These are phyloP conservation scores for Phenacoccus solenopsis DNA, from an alignment of 1,140 invertebrate species.

Conservation along the genomic window DNA sequence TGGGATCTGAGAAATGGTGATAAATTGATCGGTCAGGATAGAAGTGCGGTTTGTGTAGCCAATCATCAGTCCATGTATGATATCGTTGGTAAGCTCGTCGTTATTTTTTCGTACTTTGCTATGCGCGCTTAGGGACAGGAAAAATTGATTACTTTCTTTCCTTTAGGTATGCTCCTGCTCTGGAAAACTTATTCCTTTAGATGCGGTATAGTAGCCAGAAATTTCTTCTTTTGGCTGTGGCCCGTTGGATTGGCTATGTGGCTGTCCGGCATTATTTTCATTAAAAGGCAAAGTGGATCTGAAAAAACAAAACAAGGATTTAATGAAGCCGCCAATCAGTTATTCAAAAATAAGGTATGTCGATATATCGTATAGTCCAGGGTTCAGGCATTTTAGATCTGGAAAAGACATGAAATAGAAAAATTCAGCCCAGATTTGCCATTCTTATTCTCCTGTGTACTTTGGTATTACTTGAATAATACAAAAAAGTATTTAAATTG, in stretches of 20 bases:
- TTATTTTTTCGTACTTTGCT: no score
- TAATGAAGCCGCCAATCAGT: background rate
- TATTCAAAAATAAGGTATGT: background rate
- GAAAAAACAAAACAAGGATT: background rate
- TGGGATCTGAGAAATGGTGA: constrained; percentile 35
- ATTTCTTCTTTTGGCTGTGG: constrained; percentile 72
- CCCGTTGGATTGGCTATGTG: constrained; percentile 77
- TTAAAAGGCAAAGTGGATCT: constrained; percentile 49
- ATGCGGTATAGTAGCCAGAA: constrained; percentile 49
- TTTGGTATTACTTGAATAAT: no score
- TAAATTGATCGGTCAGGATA: constrained; percentile 30
- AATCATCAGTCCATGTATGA: constrained; percentile 42
- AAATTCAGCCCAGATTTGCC: no score
- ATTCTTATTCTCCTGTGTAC: no score
- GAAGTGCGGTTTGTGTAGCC: constrained; percentile 35
- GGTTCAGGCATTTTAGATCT: no score
- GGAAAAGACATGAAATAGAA: no score
- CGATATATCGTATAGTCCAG: no score
- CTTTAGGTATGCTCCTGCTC: constrained; percentile 29
- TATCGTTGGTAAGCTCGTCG: constrained; percentile 36
- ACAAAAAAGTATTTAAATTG: no score
- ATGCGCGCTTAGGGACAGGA: no score
- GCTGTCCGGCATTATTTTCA: constrained; percentile 75
- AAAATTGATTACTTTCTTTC: constrained; percentile 13
- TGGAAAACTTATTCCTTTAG: constrained; percentile 35